Conservation (phyloP, 1,140 invertebrate genomes). For the Brachionus paranguensis region DNA sequence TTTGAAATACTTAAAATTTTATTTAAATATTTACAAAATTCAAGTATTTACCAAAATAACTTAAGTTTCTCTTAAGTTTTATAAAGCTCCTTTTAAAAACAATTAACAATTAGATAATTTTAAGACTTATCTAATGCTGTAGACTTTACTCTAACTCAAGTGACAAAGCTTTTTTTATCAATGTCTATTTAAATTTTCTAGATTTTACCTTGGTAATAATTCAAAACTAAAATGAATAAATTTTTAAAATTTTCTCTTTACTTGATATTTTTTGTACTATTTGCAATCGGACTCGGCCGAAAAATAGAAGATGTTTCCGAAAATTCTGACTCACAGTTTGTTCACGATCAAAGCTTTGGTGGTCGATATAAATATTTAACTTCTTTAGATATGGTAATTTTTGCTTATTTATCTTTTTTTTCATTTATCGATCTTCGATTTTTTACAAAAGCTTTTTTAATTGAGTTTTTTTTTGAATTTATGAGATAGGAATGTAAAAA, state of each 20-base stretch:
- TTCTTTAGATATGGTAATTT: conserved; percentile 4
- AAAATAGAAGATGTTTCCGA: not conserved
- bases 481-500: too few relatives aligned
- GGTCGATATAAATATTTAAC: conserved; percentile 22
- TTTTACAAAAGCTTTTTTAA: too few relatives aligned
- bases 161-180: not conserved
- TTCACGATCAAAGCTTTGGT: not conserved
- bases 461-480: too few relatives aligned
- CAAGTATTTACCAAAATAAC: not conserved
- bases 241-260: not conserved
- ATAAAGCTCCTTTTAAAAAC: not conserved
- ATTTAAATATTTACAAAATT: not conserved
- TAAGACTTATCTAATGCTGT: not conserved
- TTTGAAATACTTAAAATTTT: not conserved
- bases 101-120: not conserved
- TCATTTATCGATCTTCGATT: too few relatives aligned
- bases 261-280: not conserved
- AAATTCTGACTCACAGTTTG: not conserved
- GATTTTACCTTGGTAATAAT: not conserved
- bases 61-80: not conserved
- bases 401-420: not conserved
- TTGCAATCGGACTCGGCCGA: not conserved
- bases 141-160: not conserved
- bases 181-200: not conserved
- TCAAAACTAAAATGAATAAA: not conserved